Evolutionary conservation across 2,113 vertebrate species (phyloP).

Genomic region (Callithrix jacchus): DNA sequence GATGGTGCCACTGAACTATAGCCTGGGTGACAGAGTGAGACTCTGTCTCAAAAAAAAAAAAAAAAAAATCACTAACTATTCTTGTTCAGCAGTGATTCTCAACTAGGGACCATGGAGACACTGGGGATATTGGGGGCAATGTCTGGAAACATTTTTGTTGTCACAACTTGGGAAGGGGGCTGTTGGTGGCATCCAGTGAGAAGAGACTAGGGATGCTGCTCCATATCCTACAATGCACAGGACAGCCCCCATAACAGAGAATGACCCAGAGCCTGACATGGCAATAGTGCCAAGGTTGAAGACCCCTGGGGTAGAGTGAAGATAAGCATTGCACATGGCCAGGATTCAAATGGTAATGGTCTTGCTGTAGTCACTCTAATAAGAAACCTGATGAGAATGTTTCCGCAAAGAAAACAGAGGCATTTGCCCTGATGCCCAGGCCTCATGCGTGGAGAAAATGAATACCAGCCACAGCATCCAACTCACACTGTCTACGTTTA

Average conservation of each 20-base stretch:
- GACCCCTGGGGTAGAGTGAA: background rate
- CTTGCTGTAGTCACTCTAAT: background rate
- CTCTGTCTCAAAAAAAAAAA: too few species aligned
- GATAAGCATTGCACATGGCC: background rate
- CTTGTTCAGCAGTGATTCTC: background rate
- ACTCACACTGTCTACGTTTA: constrained; percentile 10
- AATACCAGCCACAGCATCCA: constrained; percentile 52
- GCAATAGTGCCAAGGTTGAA: background rate
- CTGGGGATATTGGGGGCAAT: background rate
- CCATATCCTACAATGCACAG: background rate
- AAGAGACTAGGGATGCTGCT: background rate
- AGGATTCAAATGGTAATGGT: background rate
- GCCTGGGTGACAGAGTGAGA: too few species aligned
- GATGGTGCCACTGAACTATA: too few species aligned
- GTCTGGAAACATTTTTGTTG: background rate
- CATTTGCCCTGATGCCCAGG: background rate
- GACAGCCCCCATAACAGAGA: background rate
- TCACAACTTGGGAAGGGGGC: background rate
- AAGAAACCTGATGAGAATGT: background rate
- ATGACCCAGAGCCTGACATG: background rate
- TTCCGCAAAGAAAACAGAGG: background rate
- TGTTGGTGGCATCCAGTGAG: background rate
- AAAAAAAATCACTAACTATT: background rate
- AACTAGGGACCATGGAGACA: background rate
- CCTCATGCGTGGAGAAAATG: constrained; percentile 31